Percentiles rank a stretch among this genome's conserved stretches.
These are phyloP conservation scores for Leuctra nigra DNA, from an alignment of 2,888 invertebrate genomes.

Conservation along the genomic window DNA sequence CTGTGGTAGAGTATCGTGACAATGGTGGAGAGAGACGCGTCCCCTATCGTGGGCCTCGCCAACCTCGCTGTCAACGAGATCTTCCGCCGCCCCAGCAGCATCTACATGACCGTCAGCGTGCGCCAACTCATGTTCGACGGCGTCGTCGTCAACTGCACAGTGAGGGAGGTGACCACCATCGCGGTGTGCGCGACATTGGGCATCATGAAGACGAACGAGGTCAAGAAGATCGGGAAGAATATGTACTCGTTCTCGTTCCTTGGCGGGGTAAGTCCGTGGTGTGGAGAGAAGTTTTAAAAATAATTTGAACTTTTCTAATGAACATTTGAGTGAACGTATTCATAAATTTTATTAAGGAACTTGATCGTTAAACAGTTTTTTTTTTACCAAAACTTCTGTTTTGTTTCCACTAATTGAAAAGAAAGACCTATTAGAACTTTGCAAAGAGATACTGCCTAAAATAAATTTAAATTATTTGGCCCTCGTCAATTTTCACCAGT, in stretches of 20 bases:
- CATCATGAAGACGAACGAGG: slow-evolving; percentile 54
- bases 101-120: slow-evolving; percentile 58
- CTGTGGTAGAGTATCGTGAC: slow-evolving; percentile 53
- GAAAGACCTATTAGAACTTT: too few relatives aligned
- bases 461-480: too few relatives aligned
- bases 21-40: slow-evolving; percentile 51
- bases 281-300: too few relatives aligned
- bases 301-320: too few relatives aligned
- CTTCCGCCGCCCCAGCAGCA: slow-evolving; percentile 54
- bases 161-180: slow-evolving; percentile 67
- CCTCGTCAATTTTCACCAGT: too few relatives aligned
- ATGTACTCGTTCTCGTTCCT: slow-evolving; percentile 65
- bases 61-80: slow-evolving; percentile 64
- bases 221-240: slow-evolving; percentile 53
- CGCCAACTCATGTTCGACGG: slow-evolving; percentile 70
- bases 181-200: slow-evolving; percentile 60
- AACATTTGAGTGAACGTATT: too few relatives aligned
- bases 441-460: too few relatives aligned
- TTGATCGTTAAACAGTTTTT: too few relatives aligned
- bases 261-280: slow-evolving; percentile 51
- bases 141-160: slow-evolving; percentile 61
- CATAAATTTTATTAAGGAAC: too few relatives aligned
- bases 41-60: slow-evolving; percentile 56
- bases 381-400: too few relatives aligned
- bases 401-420: too few relatives aligned